These are phyloP conservation scores for Coregonus clupeaformis DNA, from an alignment of 2,113 vertebrate genomes.

Conservation along the genomic window DNA sequence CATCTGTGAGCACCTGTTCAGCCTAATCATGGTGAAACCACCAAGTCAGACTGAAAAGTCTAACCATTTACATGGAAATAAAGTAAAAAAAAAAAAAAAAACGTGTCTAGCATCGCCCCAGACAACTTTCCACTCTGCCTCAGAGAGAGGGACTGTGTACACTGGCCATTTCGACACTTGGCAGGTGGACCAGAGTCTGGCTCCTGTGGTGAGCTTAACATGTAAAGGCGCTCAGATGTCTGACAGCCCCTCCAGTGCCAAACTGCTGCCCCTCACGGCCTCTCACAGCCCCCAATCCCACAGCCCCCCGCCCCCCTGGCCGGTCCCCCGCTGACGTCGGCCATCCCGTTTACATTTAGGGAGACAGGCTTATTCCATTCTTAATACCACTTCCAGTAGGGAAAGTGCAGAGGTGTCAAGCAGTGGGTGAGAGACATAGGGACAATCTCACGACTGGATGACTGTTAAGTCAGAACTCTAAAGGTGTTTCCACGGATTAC, in stretches of 20 bases:
- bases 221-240: conserved; percentile 75
- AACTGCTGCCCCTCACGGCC: conserved; percentile 64
- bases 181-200: conserved; percentile 22
- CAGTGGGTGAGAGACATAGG: conserved; percentile 36
- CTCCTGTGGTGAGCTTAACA: conserved; percentile 53
- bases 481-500: background rate
- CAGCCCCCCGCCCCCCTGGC: conserved; percentile 49
- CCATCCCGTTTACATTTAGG: conserved; percentile 69
- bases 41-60: background rate
- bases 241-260: conserved; percentile 64
- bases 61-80: conserved; percentile 1
- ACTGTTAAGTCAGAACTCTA: conserved; percentile 5
- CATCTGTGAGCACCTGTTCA: background rate
- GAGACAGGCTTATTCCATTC: conserved; percentile 62
- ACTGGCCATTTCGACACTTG: conserved; percentile 70
- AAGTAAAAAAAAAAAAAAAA: background rate
- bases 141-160: conserved; percentile 39
- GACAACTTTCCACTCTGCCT: conserved; percentile 13
- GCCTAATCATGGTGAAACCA: conserved; percentile 5
- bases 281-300: conserved; percentile 27
- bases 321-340: conserved; percentile 71
- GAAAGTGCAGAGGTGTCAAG: conserved; percentile 53
- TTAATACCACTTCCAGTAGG: conserved; percentile 56
- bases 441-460: conserved; percentile 17
- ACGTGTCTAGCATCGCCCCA: conserved; percentile 32